Percentiles rank a stretch among this genome's conserved stretches.
Evolutionary conservation across 2,888 invertebrate genomes (phyloP).

Genomic region (Fragum fragum): DNA sequence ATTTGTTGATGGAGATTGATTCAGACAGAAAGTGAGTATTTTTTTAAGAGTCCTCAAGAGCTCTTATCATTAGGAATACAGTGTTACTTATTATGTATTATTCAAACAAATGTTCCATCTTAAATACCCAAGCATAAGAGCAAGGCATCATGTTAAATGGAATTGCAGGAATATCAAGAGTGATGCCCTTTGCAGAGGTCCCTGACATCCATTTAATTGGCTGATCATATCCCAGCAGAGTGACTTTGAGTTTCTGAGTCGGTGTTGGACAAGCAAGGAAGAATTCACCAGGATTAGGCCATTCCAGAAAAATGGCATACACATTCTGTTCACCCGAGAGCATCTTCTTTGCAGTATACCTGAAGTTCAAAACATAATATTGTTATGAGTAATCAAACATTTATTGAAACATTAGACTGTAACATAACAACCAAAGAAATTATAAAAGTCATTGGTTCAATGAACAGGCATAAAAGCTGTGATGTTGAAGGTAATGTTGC

Average conservation of each 20-base stretch:
- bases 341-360: slow-evolving; percentile 79
- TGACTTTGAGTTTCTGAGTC: slow-evolving; percentile 84
- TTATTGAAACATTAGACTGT: too few species aligned
- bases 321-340: slow-evolving; percentile 83
- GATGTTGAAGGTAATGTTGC: too few species aligned
- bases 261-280: slow-evolving; percentile 87
- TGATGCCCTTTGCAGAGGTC: slow-evolving; percentile 44
- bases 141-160: slow-evolving; percentile 73
- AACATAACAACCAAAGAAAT: too few species aligned
- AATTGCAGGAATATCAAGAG: slow-evolving; percentile 74
- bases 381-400: too few species aligned
- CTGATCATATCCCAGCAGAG: slow-evolving; percentile 88
- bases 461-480: too few species aligned
- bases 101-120: slow-evolving; percentile 51
- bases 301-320: slow-evolving; percentile 91
- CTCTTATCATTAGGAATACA: too few species aligned
- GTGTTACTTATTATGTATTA: background rate
- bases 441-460: too few species aligned
- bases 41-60: too few species aligned
- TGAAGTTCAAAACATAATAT: slow-evolving; percentile 31
- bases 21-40: too few species aligned
- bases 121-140: slow-evolving; percentile 78
- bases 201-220: slow-evolving; percentile 54
- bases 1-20: too few species aligned
- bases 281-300: slow-evolving; percentile 90